These are phyloP conservation scores for Hypothenemus hampei DNA, from an alignment of 1,140 invertebrate genomes.

Conservation along the genomic window DNA sequence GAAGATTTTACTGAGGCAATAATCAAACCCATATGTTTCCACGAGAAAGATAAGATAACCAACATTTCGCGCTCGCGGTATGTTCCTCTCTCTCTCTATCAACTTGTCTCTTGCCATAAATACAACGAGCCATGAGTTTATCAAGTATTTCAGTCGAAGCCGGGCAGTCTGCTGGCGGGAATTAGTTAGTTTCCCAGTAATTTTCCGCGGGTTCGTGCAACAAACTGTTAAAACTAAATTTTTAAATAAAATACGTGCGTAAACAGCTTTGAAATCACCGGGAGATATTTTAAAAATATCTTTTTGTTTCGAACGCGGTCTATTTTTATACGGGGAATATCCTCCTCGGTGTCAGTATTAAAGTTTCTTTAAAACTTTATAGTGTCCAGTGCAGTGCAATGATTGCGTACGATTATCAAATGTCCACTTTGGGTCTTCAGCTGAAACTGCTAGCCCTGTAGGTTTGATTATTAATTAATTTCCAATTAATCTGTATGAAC, in stretches of 20 bases:
- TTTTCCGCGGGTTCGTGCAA: constrained; percentile 1
- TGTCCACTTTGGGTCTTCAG: constrained; percentile 21
- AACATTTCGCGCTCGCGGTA: too few species aligned
- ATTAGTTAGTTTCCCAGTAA: neutral
- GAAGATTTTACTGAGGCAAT: too few species aligned
- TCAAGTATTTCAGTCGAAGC: constrained; percentile 20
- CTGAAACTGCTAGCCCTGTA: constrained; percentile 24
- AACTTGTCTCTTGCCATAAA: constrained; percentile 8
- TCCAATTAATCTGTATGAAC: neutral
- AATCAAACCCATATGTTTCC: constrained; percentile 11
- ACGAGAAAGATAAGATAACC: constrained; percentile 15
- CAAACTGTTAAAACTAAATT: neutral
- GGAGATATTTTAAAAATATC: constrained; percentile 1
- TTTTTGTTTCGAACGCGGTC: constrained; percentile 1
- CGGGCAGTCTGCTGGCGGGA: constrained; percentile 12
- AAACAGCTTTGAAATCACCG: neutral
- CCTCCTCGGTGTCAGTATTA: too few species aligned
- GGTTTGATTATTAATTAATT: constrained; percentile 9
- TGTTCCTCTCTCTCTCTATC: too few species aligned
- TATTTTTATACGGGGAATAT: constrained; percentile 11
- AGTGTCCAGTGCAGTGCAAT: neutral
- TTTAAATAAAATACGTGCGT: neutral
- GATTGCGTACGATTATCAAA: constrained; percentile 15
- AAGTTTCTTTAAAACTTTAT: too few species aligned
- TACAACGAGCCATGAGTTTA: constrained; percentile 19